These are phyloP conservation scores for Erethizon dorsatum DNA, from an alignment of 2,797 vertebrate species.

Conservation along the genomic window DNA sequence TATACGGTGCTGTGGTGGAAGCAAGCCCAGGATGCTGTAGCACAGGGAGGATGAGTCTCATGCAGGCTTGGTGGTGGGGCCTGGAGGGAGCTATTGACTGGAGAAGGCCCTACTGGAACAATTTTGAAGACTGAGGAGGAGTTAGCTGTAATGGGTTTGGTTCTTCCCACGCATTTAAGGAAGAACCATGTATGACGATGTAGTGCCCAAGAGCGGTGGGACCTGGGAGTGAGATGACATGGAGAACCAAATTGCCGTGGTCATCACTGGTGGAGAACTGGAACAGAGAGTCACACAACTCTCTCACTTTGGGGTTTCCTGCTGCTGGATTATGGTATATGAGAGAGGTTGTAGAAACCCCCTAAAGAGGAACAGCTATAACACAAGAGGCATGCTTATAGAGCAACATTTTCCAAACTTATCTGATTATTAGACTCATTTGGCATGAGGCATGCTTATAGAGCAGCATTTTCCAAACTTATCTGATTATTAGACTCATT, in stretches of 20 bases:
- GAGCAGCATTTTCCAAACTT: background rate
- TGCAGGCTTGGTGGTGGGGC: background rate
- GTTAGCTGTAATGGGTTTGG: background rate
- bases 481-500: background rate
- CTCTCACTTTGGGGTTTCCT: background rate
- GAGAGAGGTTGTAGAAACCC: background rate
- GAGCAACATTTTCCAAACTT: background rate
- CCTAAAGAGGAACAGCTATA: background rate
- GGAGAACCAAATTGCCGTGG: background rate
- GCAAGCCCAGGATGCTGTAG: background rate
- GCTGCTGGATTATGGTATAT: background rate
- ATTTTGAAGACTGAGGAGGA: background rate
- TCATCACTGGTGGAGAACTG: background rate
- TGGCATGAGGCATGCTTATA: no score
- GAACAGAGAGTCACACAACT: background rate
- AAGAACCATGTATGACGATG: background rate
- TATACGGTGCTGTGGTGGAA: background rate
- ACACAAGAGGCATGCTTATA: background rate
- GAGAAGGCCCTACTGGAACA: background rate
- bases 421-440: background rate
- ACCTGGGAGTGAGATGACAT: background rate
- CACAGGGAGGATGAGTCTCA: background rate
- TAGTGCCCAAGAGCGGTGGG: background rate
- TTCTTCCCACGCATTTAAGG: background rate
- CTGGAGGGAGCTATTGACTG: background rate